phyloP scores from a whole-genome alignment of 1,140 invertebrate species.

The Camponotus pennsylvanicus region DNA sequence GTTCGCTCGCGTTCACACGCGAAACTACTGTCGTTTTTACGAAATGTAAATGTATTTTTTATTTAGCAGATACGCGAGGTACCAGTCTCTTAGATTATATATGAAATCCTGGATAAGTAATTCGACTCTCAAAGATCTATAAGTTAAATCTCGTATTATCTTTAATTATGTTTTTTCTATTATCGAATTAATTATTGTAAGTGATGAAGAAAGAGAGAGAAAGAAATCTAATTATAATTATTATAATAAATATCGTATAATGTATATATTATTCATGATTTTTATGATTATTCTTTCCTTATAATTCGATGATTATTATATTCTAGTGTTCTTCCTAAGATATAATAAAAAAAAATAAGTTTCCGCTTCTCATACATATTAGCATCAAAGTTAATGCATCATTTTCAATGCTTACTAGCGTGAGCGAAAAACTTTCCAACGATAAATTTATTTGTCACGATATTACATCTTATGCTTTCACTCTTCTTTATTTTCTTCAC shows the following conservation, averaged over 20 bases:
- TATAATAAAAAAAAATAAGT: background rate
- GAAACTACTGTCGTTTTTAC: constrained; percentile 4
- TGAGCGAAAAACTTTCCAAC: constrained; percentile 3
- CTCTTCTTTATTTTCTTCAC: background rate
- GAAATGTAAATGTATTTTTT: background rate
- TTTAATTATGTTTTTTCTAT: background rate
- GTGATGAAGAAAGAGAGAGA: background rate
- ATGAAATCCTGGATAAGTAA: no score
- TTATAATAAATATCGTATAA: background rate
- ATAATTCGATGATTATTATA: background rate
- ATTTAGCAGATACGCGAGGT: background rate
- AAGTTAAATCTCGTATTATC: background rate
- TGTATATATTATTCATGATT: background rate
- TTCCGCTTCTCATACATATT: constrained; percentile 10
- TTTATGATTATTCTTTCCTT: background rate
- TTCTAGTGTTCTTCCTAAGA: background rate
- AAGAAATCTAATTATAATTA: background rate
- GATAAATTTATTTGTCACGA: constrained; percentile 32
- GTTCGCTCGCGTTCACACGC: constrained; percentile 16
- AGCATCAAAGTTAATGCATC: constrained; percentile 30
- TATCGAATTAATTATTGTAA: background rate
- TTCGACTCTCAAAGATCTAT: background rate
- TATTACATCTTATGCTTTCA: constrained; percentile 24
- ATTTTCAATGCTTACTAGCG: constrained; percentile 24
- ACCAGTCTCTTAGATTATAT: background rate